Percentiles rank a stretch among this genome's conserved stretches.
Evolutionary conservation across 2,797 vertebrate genomes (phyloP).

Genomic region (Siniperca obscura): DNA sequence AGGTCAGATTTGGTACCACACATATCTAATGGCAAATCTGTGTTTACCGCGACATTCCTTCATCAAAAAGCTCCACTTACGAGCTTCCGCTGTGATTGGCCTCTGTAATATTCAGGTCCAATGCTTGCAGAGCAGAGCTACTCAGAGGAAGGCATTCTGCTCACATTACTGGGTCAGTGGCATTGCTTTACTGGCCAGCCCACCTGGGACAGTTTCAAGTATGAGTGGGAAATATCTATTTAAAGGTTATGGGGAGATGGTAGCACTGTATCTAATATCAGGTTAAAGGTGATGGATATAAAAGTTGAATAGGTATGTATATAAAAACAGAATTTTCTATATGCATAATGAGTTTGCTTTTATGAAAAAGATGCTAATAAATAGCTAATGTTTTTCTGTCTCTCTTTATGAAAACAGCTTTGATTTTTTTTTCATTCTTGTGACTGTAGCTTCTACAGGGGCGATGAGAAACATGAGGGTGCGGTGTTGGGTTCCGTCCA

Average conservation of each 20-base stretch:
- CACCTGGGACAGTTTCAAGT: conserved; percentile 73
- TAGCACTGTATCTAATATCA: conserved; percentile 26
- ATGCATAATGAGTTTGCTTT: neutral
- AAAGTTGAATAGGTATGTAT: neutral
- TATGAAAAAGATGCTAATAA: neutral
- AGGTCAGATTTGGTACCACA: conserved; percentile 64
- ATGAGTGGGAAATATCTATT: conserved; percentile 64
- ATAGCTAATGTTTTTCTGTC: neutral
- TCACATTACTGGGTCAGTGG: conserved; percentile 79
- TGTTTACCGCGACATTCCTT: conserved; percentile 73
- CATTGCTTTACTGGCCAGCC: conserved; percentile 71
- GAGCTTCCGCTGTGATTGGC: conserved; percentile 26
- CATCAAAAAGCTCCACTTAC: conserved; percentile 65
- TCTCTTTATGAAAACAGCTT: conserved; percentile 17
- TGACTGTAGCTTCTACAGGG: conserved; percentile 58
- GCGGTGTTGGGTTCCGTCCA: conserved; percentile 82
- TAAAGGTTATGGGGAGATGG: conserved; percentile 64
- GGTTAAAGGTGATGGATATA: neutral
- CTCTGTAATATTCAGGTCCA: conserved; percentile 52
- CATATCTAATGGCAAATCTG: conserved; percentile 69
- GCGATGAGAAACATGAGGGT: conserved; percentile 75
- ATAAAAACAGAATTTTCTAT: neutral
- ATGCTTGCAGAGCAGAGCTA: conserved; percentile 42
- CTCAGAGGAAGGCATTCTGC: conserved; percentile 61
- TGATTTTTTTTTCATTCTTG: conserved; percentile 44